Base-by-base conservation (phyloP, 2,888 invertebrate species). In the Cyclophora albipunctata region DNA sequence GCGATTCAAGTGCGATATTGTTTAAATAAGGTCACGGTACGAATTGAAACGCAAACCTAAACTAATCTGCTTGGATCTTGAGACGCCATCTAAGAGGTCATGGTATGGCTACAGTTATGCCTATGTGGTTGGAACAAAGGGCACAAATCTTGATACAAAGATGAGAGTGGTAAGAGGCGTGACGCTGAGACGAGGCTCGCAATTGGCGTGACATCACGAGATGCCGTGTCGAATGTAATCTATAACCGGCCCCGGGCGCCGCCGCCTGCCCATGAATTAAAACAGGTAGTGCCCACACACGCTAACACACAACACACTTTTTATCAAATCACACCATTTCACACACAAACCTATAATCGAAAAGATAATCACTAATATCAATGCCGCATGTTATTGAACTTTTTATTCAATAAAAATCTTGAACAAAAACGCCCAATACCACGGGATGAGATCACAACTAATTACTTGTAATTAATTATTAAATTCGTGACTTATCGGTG, bases 211-310 rank as follows among this genome's bases (percentile, higher is more conserved):
- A 85, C 86, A 85, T 81, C 82, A 81, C 75, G 85, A 85, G 84
- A 81, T 84, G 74, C 80, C 86, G 86, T 84, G 83, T 79, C 88
- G 77, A 84, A 88, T 87, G 84, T 84, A 87, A 88, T 88, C 88
- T 87, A 88, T 87, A 86, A 87, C 87, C 83, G 75, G 79, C 82
- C 84, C 60, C 72, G 68, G 85, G 85, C 86, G 87, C 84, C 84
- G 82, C 53, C 57, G 70, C 67, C 44, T 40, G 42, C 62, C 62
- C 64, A 62, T 62, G 66, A 67, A 75, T 73, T 70, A 76, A 78
- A 78, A 80, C 82, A 82, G 82, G 83, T 82, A 84, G 81, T 82
- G 76, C 73, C 75, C 78, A 75, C 77, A 76, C 80, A 81, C 73
- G 73, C 73, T 69, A 79, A 64, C 70, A 64, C 69, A 73, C 66